phyloP scores from a whole-genome alignment of 1,140 invertebrate species.

The Propsilocerus akamusi region DNA sequence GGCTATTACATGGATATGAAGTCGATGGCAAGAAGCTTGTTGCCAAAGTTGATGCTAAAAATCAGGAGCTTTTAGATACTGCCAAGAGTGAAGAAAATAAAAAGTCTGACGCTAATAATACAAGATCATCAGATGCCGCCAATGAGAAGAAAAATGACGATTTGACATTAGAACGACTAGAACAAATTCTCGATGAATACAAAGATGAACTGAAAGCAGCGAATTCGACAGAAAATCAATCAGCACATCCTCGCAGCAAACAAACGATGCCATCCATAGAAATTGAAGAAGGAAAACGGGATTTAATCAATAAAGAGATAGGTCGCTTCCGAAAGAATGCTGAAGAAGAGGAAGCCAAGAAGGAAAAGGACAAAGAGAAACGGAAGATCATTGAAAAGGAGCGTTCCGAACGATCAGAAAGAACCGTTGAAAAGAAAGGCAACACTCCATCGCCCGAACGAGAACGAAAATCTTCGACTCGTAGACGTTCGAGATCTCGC shows the following conservation, averaged over 20 bases:
- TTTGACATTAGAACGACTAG: conserved; percentile 52
- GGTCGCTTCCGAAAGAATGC: conserved; percentile 85
- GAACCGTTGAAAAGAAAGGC: conserved; percentile 22
- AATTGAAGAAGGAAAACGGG: conserved; percentile 91
- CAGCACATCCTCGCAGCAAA: conserved; percentile 21
- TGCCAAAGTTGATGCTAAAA: conserved; percentile 96
- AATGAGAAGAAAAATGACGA: conserved; percentile 59
- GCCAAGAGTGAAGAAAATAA: conserved; percentile 50
- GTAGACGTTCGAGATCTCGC: conserved; percentile 21
- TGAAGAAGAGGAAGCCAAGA: conserved; percentile 22
- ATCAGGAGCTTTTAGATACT: conserved; percentile 81
- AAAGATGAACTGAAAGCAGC: conserved; percentile 50
- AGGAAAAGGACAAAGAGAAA: conserved; percentile 34
- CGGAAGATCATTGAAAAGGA: conserved; percentile 28
- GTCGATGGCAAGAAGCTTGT: conserved; percentile 87
- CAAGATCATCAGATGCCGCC: conserved; percentile 24
- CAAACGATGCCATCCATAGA: conserved; percentile 52
- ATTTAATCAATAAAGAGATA: conserved; percentile 89
- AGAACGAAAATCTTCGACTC: conserved; percentile 23
- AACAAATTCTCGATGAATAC: conserved; percentile 63
- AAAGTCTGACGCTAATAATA: conserved; percentile 12
- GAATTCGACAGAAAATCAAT: conserved; percentile 31
- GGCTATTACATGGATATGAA: conserved; percentile 84
- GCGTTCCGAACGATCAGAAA: conserved; percentile 13
- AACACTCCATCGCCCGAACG: conserved; percentile 14